Evolutionary conservation across 2,888 invertebrate genomes (phyloP).

Genomic region (Agrochola circellaris): DNA sequence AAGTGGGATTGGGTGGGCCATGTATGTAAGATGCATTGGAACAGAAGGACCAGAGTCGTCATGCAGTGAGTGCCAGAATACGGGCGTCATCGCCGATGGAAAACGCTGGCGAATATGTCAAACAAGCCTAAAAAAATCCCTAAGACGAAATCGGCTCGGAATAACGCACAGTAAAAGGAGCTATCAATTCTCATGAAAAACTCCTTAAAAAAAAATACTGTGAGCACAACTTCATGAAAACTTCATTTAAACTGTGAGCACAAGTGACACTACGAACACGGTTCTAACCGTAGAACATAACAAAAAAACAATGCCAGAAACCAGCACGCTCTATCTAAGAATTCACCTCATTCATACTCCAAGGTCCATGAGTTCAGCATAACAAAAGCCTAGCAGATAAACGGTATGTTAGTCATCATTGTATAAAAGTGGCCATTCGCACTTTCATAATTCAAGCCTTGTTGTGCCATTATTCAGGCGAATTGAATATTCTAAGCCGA

Average conservation of each 20-base stretch:
- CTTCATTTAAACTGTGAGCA: no score
- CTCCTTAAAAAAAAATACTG: background rate
- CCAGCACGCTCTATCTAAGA: background rate
- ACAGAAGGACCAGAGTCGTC: background rate
- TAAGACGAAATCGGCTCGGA: background rate
- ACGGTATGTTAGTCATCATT: conserved; percentile 60
- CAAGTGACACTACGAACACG: no score
- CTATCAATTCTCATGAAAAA: background rate
- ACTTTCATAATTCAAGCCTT: conserved; percentile 73
- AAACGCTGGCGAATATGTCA: background rate
- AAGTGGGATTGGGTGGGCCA: background rate
- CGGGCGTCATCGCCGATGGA: no score
- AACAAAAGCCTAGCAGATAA: conserved; percentile 65
- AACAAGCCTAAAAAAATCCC: background rate
- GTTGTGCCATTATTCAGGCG: conserved; percentile 75
- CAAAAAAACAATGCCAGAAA: background rate
- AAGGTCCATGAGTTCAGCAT: conserved; percentile 19
- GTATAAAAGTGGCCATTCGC: conserved; percentile 63
- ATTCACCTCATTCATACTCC: conserved; percentile 15
- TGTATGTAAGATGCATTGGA: no score
- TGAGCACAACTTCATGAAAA: no score
- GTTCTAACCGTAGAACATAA: no score
- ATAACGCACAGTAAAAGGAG: background rate
- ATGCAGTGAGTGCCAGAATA: background rate
- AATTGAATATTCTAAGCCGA: conserved; percentile 77